Evolutionary conservation across 2,113 vertebrate genomes (phyloP), one percentile per base, ranked within the genome.

Genomic region (Dendropsophus ebraccatus): DNA sequence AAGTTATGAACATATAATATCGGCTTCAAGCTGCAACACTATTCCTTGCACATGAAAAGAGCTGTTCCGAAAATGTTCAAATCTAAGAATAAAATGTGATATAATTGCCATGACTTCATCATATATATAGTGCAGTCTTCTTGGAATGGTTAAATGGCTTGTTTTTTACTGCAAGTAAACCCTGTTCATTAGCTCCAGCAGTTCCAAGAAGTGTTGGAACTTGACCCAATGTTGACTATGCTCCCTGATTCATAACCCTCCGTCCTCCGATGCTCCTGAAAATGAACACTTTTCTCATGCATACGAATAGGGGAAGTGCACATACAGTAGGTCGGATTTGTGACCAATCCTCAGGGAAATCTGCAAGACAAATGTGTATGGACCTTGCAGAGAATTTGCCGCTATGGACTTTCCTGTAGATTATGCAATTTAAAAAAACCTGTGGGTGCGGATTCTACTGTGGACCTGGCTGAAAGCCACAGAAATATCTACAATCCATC

Each of bases 151-250:
- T 37, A 23, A 79, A 58, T 32, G 52, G 19, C 28, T 79, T 35
- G 65, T 54, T 78, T 32, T 19, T 32, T 54, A 23, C 50, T 35
- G 19, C 21, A 56, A 79, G 52, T 58, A 9, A 79, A 50, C 54
- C 50, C 30, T 37, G 76, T 79, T 28, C 54, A 58, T 80, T 60
- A 60, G 30, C 32, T 60, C 47, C 73, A 52, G 30, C 65, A 19
- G 72, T 58, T 79, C 76, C 54, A 30, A 35, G 76, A 79, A 80
- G 4, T 80, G 32, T 60, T 80, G 77, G 54, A 32, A 80, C 32
- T 41, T 45, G 23, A 60, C 77, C 32, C 10, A 45, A 60, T 60
- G 56, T 41, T 80, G 58, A 45, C 77, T 80, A 17, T 41, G 62
- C 56, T 83, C 69, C 41, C 30, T 58, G 49, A 83, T 70, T 82